Base-by-base conservation (phyloP, 2,797 vertebrate species). In the Acanthurus leucopareius region DNA sequence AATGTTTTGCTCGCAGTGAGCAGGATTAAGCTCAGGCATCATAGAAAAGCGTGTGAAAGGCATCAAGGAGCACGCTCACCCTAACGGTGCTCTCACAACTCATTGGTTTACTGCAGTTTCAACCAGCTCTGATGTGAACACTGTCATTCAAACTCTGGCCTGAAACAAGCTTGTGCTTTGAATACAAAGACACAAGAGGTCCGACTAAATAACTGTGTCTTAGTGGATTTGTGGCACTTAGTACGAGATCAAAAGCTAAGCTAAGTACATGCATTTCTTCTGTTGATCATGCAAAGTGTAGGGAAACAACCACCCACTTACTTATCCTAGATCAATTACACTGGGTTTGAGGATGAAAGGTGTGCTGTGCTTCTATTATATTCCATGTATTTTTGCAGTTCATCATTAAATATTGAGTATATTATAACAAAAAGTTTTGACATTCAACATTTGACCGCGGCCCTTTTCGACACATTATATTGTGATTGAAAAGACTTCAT, bases 1-100 rank as follows among this genome's bases (percentile, higher is more conserved):
- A 73, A 49, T 54, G 44, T 42, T 45, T 61, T 49, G 20, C 57
- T 71, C 25, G 11, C 48, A 20, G 28, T 52, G 4, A 62, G 47
- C 2, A 16, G 22, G 53, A 72, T 61, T 67, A 58, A 52, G 42
- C 40, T 4, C 25, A 40, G 1, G 38, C 38, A 40, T 3, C 38
- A 1, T 40, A 40, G 6, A 40, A 7, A 7, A 40, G 38, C 38
- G 15, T 32, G 51, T 32, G 60, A 56, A 25, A 42, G 32, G 32
- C 45, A 51, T 48, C 17, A 40, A 53, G 57, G 70, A 40, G 28
- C 25, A 49, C 20, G n/a, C 14, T 58, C 19, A 16, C 19, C 19
- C 20, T 63, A 10, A 35, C 47, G 28, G 40, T 10, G 49, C 22
- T 54, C 54, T 44, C 10, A 52, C 25, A 63, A 19, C 11, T 49